These are phyloP conservation scores for Galago senegalensis DNA, from an alignment of 2,797 vertebrate species.

Conservation along the genomic window DNA sequence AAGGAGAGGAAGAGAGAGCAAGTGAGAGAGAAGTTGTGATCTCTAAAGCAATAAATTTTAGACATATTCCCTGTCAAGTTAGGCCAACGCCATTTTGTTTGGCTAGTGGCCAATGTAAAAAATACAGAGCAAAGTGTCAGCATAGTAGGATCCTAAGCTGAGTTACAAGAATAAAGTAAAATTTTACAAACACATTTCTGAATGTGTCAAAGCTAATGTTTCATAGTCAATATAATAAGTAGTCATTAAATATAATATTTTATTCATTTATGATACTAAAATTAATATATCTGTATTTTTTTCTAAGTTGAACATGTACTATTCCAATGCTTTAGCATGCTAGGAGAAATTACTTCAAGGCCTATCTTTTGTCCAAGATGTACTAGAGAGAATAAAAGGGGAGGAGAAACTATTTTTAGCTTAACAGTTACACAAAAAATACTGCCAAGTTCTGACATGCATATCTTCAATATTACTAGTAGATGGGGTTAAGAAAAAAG, in stretches of 20 bases:
- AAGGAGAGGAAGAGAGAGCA: not conserved
- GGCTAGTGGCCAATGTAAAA: not conserved
- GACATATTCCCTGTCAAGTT: not conserved
- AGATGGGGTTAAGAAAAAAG: not conserved
- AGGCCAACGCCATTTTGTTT: not conserved
- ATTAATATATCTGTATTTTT: not conserved
- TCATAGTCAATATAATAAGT: not conserved
- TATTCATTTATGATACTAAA: constrained; percentile 3
- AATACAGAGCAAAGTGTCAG: not conserved
- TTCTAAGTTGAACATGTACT: not conserved
- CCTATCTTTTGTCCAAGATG: not conserved
- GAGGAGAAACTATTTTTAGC: not conserved
- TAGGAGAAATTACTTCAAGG: not conserved
- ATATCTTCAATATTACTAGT: not conserved
- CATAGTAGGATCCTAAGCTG: not conserved
- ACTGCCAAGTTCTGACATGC: not conserved
- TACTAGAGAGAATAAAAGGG: not conserved
- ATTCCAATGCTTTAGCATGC: not conserved
- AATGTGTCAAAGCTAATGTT: not conserved
- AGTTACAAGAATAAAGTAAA: not conserved
- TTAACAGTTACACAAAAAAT: not conserved
- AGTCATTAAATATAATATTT: not conserved
- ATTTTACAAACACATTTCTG: not conserved
- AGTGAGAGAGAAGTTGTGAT: not conserved
- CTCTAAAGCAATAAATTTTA: not conserved